phyloP scores from a whole-genome alignment of 1,140 invertebrate genomes.

The Penaeus chinensis region DNA sequence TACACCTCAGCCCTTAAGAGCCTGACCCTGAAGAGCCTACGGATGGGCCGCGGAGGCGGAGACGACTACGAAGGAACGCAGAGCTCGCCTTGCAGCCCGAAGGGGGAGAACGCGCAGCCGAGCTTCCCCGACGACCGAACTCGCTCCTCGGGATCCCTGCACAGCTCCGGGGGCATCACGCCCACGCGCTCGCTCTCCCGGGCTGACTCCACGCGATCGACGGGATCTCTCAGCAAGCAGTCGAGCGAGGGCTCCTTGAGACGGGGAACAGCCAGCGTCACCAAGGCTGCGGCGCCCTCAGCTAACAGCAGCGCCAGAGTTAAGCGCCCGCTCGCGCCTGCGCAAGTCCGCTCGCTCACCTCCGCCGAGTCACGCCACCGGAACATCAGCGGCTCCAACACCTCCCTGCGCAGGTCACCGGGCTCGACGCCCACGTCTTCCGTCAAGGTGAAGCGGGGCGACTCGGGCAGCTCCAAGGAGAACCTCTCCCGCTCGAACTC shows the following conservation, averaged over 20 bases:
- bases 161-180: conserved; percentile 55
- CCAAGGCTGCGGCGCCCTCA: conserved; percentile 7
- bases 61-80: conserved; percentile 40
- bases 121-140: conserved; percentile 49
- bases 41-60: conserved; percentile 55
- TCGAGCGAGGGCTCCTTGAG: conserved; percentile 62
- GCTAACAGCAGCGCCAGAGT: conserved; percentile 27
- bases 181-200: conserved; percentile 58
- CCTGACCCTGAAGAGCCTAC: conserved; percentile 65
- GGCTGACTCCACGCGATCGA: conserved; percentile 56
- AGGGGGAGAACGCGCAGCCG: conserved; percentile 21
- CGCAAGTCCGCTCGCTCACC: conserved; percentile 47
- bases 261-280: neutral
- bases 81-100: conserved; percentile 38
- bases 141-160: conserved; percentile 51
- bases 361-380: conserved; percentile 31
- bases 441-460: conserved; percentile 60
- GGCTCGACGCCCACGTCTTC: conserved; percentile 1
- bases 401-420: conserved; percentile 11
- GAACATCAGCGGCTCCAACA: conserved; percentile 32
- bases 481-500: conserved; percentile 61
- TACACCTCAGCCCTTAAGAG: conserved; percentile 67
- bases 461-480: conserved; percentile 62
- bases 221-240: conserved; percentile 61
- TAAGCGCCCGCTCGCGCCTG: conserved; percentile 55